Percentiles rank a stretch among this genome's conserved stretches.
These are phyloP conservation scores for Brachyptera risi DNA, from an alignment of 2,888 invertebrate genomes.

Conservation along the genomic window DNA sequence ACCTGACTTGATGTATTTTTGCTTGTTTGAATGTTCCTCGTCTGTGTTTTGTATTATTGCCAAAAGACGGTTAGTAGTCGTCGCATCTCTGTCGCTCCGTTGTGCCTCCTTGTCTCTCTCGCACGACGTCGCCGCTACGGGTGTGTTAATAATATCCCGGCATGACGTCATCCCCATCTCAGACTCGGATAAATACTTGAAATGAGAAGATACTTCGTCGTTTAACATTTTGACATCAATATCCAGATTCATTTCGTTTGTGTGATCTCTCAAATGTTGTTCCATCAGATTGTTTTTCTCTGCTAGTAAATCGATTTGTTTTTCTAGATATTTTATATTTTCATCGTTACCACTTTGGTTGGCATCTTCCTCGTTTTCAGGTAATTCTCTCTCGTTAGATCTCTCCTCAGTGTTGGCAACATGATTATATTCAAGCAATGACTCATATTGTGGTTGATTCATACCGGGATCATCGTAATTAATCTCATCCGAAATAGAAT, in stretches of 20 bases:
- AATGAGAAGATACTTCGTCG: no score
- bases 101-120: slow-evolving; percentile 6
- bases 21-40: not conserved
- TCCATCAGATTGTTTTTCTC: not conserved
- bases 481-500: not conserved
- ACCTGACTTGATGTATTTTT: not conserved
- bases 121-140: not conserved
- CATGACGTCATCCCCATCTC: slow-evolving; percentile 1
- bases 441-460: not conserved
- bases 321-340: not conserved
- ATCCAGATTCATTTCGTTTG: not conserved
- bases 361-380: not conserved
- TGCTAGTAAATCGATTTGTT: not conserved
- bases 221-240: no score
- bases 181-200: not conserved
- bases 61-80: not conserved
- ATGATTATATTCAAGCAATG: not conserved
- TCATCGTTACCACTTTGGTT: not conserved
- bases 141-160: no score
- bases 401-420: no score
- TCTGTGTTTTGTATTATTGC: not conserved
- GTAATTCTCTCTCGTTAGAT: no score
- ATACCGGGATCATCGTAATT: not conserved
- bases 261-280: not conserved
- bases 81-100: no score